phyloP scores from a whole-genome alignment of 2,888 invertebrate genomes.

The Pandemis cinnamomeana region DNA sequence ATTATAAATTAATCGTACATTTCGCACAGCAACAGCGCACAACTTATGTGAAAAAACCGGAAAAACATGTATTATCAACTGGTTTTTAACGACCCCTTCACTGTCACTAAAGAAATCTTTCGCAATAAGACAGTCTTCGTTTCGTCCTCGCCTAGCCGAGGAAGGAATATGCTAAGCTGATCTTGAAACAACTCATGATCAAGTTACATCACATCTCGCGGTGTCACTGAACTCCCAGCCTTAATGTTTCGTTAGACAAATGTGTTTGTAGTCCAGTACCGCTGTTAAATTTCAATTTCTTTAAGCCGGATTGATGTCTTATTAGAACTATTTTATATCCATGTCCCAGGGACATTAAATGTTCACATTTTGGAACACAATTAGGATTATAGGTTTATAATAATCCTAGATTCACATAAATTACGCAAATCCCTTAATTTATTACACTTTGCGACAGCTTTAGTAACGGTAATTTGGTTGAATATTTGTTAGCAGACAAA shows the following conservation, averaged over 20 bases:
- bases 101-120: constrained; percentile 26
- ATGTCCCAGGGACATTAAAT: constrained; percentile 31
- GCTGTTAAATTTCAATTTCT: constrained; percentile 35
- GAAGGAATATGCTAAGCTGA: neutral
- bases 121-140: constrained; percentile 16
- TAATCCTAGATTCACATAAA: constrained; percentile 50
- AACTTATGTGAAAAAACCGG: constrained; percentile 18
- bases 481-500: constrained; percentile 34
- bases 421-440: constrained; percentile 69
- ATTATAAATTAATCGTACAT: constrained; percentile 9
- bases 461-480: constrained; percentile 49
- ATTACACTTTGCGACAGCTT: constrained; percentile 56
- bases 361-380: constrained; percentile 40
- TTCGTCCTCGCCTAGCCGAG: neutral
- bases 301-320: constrained; percentile 35
- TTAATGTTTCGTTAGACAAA: constrained; percentile 28
- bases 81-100: constrained; percentile 24
- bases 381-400: constrained; percentile 43
- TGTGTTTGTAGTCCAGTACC: constrained; percentile 32
- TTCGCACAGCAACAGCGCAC: constrained; percentile 23
- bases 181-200: constrained; percentile 19
- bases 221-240: constrained; percentile 44
- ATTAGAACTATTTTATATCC: constrained; percentile 29
- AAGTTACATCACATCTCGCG: constrained; percentile 40
- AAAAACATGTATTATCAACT: constrained; percentile 25